These are phyloP conservation scores for Ectemnius lituratus DNA, from an alignment of 2,888 invertebrate genomes.

Conservation along the genomic window DNA sequence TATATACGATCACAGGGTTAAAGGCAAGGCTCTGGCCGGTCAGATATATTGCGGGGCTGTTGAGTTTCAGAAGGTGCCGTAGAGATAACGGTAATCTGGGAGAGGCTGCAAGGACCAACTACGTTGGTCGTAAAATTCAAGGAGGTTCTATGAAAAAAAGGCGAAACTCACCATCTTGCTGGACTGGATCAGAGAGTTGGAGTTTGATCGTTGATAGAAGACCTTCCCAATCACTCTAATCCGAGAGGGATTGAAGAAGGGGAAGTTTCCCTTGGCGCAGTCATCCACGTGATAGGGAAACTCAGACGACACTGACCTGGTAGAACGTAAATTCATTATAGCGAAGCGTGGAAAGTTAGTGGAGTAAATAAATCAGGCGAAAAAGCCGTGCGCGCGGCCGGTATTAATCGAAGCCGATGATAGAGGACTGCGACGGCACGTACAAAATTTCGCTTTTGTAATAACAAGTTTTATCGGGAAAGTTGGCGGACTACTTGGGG, in stretches of 20 bases:
- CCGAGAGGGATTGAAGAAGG: no score
- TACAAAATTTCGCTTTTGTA: conserved; percentile 34
- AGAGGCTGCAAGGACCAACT: conserved; percentile 31
- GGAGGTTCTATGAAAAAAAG: conserved; percentile 30
- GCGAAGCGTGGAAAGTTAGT: no score
- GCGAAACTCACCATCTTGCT: neutral
- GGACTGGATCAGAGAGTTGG: neutral
- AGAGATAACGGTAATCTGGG: conserved; percentile 63
- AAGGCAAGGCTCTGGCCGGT: conserved; percentile 59
- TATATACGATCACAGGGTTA: conserved; percentile 61
- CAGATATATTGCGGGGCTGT: conserved; percentile 61
- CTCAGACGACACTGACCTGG: no score
- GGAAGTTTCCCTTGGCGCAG: no score
- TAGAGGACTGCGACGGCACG: conserved; percentile 14
- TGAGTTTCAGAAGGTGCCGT: conserved; percentile 55
- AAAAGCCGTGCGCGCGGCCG: conserved; percentile 4
- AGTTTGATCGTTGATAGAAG: conserved; percentile 2
- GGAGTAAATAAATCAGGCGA: conserved; percentile 11
- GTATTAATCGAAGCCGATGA: conserved; percentile 44
- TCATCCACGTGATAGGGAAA: no score
- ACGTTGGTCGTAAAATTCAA: conserved; percentile 47
- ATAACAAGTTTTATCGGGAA: conserved; percentile 50
- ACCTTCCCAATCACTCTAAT: conserved; percentile 5
- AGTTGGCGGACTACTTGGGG: conserved; percentile 22
- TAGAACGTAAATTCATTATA: no score